These are phyloP conservation scores for Oryctolagus cuniculus DNA, from an alignment of 2,113 vertebrate genomes.

Conservation along the genomic window mOryCun1.1 NC_091434.1:150568001-150568500, in stretches of 20 bases:
- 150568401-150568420: not conserved
- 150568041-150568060: too few relatives aligned
- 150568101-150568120: too few relatives aligned
- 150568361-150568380: not conserved
- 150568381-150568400: not conserved
- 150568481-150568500: not conserved
- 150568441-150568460: constrained; percentile 6
- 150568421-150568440: not conserved
- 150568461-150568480: not conserved
- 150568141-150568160: too few relatives aligned
- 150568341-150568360: constrained; percentile 21
- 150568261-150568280: not conserved
- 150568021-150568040: too few relatives aligned
- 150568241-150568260: not conserved
- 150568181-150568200: too few relatives aligned
- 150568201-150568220: constrained; percentile 8
- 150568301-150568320: not conserved
- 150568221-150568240: constrained; percentile 20
- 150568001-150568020: too few relatives aligned
- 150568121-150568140: too few relatives aligned
- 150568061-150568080: too few relatives aligned
- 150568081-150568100: too few relatives aligned
- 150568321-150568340: not conserved
- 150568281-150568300: constrained; percentile 1
- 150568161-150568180: too few relatives aligned